These are phyloP conservation scores for Leptarthrus brevirostris DNA, from an alignment of 2,888 invertebrate genomes.

Conservation along the genomic window DNA sequence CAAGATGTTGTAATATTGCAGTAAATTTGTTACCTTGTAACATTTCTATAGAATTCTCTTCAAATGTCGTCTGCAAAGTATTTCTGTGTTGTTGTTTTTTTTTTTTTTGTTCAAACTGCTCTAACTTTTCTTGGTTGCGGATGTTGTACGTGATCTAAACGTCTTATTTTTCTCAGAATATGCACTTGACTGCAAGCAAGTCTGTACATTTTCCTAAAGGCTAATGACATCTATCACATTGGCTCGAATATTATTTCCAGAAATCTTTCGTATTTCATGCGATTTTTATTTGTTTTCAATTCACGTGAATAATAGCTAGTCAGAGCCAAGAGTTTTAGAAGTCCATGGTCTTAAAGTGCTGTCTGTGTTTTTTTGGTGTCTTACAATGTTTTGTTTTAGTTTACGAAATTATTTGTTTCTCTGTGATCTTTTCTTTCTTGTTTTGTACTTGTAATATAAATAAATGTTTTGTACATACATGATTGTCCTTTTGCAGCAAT, in stretches of 20 bases:
- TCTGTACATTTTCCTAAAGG: slow-evolving; percentile 7
- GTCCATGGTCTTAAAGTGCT: slow-evolving; percentile 14
- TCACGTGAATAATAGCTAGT: background rate
- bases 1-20: slow-evolving; percentile 21
- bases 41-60: background rate
- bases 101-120: slow-evolving; percentile 1
- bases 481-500: background rate
- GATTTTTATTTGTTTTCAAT: background rate
- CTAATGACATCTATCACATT: slow-evolving; percentile 23
- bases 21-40: background rate
- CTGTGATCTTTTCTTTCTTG: background rate
- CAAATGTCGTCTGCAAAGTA: background rate
- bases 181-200: slow-evolving; percentile 12
- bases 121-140: slow-evolving; percentile 19
- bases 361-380: slow-evolving; percentile 36
- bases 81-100: background rate
- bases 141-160: slow-evolving; percentile 22
- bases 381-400: slow-evolving; percentile 2
- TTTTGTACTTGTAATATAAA: slow-evolving; percentile 33
- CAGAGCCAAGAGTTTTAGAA: slow-evolving; percentile 30
- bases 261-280: background rate
- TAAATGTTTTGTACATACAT: slow-evolving; percentile 22
- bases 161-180: slow-evolving; percentile 8
- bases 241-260: slow-evolving; percentile 9
- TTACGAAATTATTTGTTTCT: background rate